Base-by-base conservation (phyloP, 2,888 invertebrate species). In the Seira musarum region DNA sequence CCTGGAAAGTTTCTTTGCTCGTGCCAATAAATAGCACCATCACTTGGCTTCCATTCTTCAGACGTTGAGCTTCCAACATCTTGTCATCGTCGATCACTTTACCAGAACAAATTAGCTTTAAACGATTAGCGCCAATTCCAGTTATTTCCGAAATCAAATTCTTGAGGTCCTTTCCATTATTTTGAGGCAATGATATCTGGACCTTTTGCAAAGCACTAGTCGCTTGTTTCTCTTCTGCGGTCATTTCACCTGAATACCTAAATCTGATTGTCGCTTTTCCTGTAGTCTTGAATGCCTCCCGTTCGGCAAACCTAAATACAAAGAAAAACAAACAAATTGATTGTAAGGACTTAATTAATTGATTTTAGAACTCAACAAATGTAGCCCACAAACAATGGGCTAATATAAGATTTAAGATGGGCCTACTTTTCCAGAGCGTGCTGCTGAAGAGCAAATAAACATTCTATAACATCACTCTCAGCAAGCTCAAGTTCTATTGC, bases 191-290 rank as follows among this genome's bases (percentile, higher is more conserved):
- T 63, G 90, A 89, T 81, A 92, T 90, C 88, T 93, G 91, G 0
- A 93, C 88, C 69, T 91, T 91, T 1, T 92, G 78, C 15, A 90
- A 86, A 80, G 86, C 89, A 6, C n/a, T 64, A 0, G 80, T n/a
- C 2, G 53, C 57, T 8, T 13, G 49, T 5, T 65, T 64, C n/a
- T 74, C 66, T 2, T 67, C 64, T 1, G 60, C 5, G 6, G 72
- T 68, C 0, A 92, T 90, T 53, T 90, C 90, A 30, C 88, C 89
- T 40, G 89, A 91, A 1, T 93, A 90, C 85, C 93, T 93, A 0
- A 95, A 90, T 88, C 93, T 92, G 24, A 96, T 89, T 0, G 94
- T 93, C 0, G 95, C 95, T 70, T 93, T 87, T 0, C 95, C 95
- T 0, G 93, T 93, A 85, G 92, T 91, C 82, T 92, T 91, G 86